Evolutionary conservation across 2,797 vertebrate species (phyloP), one percentile per base, ranked within the genome.

Genomic region (Somateria mollissima): DNA sequence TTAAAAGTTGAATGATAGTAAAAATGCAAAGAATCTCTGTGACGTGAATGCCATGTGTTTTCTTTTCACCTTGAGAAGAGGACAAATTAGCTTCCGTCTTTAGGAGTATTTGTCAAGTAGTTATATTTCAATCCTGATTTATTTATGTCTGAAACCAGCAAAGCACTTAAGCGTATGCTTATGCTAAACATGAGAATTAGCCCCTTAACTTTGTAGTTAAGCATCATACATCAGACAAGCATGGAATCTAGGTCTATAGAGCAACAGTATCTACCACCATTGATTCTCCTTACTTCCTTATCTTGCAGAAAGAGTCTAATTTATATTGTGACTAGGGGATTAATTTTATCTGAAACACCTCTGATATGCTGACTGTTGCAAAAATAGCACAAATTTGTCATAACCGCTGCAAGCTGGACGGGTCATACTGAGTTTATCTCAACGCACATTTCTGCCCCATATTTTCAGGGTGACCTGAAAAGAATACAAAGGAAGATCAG

Each of bases 61-160:
- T 86, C 41, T 77, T 91, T 86, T 84, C 80, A 79, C 76, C 53
- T 67, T 84, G 47, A 34, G 57, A 41, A 84, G 15, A 88, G 43
- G 56, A 65, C 64, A 67, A 84, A 91, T 71, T 49, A 79, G 47
- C 28, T 64, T 89, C 58, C 24, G 1, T 36, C 60, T 88, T 84
- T 49, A 86, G 32, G 94, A 94, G 61, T 56, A 82, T 84, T 86
- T 94, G 9, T 73, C 65, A 76, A 79, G 36, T 34, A 89, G 58
- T 27, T 92, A 84, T 47, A 82, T 82, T 94, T 87, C 61, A 87
- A 91, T 76, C 28, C 43, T 57, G 81, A 72, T 60, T 94, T 94
- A 90, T 81, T 90, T 92, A 72, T 73, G 53, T 53, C 57, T 70
- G 57, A 96, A 91, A 72, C 53, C 53, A 76, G 64, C 25, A 77